Evolutionary conservation across 2,113 vertebrate genomes (phyloP).

Genomic region (Lycocorax pyrrhopterus): DNA sequence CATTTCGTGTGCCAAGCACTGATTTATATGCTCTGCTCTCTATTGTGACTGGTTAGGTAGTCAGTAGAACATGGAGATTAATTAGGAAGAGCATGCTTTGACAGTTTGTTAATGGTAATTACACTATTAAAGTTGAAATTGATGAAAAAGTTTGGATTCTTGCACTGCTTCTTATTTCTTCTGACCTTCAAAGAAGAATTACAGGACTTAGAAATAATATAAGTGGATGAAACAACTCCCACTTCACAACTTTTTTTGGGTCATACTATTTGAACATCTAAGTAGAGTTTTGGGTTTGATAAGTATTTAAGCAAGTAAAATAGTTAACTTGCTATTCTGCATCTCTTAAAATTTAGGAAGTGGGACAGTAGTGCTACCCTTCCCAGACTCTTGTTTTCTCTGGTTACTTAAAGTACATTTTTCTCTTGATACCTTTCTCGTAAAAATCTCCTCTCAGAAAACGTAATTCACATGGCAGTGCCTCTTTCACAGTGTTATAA

Average conservation of each 20-base stretch:
- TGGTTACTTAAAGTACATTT: neutral
- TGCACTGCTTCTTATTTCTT: neutral
- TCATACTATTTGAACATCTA: neutral
- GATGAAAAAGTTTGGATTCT: neutral
- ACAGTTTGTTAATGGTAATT: neutral
- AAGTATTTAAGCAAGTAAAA: neutral
- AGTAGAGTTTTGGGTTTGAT: neutral
- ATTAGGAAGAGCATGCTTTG: neutral
- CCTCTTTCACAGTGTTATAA: neutral
- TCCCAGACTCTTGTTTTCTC: neutral
- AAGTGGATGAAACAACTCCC: neutral
- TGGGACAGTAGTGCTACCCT: neutral
- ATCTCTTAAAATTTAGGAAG: neutral
- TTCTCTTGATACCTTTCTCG: neutral
- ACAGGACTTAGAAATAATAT: neutral
- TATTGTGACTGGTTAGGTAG: neutral
- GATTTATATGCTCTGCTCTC: neutral
- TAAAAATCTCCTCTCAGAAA: neutral
- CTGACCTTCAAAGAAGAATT: neutral
- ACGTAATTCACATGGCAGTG: neutral
- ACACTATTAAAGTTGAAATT: slow-evolving; percentile 15
- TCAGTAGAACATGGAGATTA: neutral
- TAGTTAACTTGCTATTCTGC: neutral
- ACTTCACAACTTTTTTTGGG: neutral
- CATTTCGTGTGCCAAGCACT: neutral